These are phyloP conservation scores for Molothrus aeneus DNA, from an alignment of 2,797 vertebrate species.

Conservation along the genomic window DNA sequence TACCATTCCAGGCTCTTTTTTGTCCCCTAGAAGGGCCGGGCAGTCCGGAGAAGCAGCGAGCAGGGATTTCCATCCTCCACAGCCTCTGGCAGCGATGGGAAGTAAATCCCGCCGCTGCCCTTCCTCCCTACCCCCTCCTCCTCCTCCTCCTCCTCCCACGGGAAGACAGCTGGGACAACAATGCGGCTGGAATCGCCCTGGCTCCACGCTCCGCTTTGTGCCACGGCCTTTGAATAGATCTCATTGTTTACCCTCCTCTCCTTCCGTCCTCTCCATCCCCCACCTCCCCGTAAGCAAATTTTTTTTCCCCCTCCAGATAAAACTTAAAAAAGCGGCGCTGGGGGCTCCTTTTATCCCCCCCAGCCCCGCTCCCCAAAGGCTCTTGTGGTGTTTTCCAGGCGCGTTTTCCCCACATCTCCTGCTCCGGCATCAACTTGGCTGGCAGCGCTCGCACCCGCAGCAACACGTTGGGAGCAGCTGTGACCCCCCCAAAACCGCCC, in stretches of 20 bases:
- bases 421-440: not conserved
- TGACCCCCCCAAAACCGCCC: not conserved
- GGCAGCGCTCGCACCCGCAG: not conserved
- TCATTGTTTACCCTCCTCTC: conserved; percentile 49
- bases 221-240: conserved; percentile 48
- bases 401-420: not conserved
- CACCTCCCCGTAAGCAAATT: not conserved
- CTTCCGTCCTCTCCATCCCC: conserved; percentile 5
- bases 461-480: not conserved
- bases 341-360: accelerated
- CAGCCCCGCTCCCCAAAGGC: too few relatives aligned
- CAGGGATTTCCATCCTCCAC: not conserved
- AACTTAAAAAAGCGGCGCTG: not conserved
- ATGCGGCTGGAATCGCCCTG: conserved; percentile 25
- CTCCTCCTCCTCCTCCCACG: not conserved
- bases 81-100: not conserved
- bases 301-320: not conserved
- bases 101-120: not conserved
- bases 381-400: not conserved
- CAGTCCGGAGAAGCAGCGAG: not conserved
- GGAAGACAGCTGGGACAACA: conserved; percentile 24
- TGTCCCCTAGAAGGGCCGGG: not conserved
- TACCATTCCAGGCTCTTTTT: not conserved
- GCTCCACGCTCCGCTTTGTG: conserved; percentile 30
- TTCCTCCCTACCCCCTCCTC: not conserved